Conservation (phyloP, 2,113 vertebrate genomes). For the Heterocephalus glaber region DNA sequence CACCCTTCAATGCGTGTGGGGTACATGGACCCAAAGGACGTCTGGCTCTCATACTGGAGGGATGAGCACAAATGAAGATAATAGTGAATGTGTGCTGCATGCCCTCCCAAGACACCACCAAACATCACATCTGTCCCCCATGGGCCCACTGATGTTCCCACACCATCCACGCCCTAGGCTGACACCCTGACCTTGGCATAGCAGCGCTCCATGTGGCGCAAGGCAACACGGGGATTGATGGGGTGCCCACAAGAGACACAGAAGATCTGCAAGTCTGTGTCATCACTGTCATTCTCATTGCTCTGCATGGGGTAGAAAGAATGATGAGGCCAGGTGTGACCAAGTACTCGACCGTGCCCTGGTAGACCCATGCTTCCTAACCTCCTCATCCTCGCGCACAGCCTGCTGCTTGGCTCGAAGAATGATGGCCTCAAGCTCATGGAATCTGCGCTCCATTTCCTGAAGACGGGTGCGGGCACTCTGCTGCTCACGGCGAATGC, state of each 20-base stretch:
- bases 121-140: not conserved
- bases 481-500: conserved; percentile 95
- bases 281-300: conserved; percentile 93
- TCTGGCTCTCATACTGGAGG: conserved; percentile 95
- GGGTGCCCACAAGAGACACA: conserved; percentile 96
- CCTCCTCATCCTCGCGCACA: conserved; percentile 96
- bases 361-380: conserved; percentile 16
- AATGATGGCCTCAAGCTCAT: conserved; percentile 95
- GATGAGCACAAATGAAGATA: conserved; percentile 64
- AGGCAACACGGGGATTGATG: conserved; percentile 93
- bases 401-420: conserved; percentile 96
- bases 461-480: conserved; percentile 93
- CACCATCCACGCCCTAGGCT: conserved; percentile 36
- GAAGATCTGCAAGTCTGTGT: conserved; percentile 95
- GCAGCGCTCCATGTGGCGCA: conserved; percentile 96
- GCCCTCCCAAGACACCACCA: not conserved
- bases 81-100: conserved; percentile 54
- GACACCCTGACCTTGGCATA: conserved; percentile 91
- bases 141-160: not conserved
- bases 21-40: conserved; percentile 96
- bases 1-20: conserved; percentile 96
- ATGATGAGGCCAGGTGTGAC: not conserved
- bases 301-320: conserved; percentile 81
- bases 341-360: rapidly evolving
- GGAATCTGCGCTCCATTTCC: conserved; percentile 96